These are phyloP conservation scores for Antennarius maculatus DNA, from an alignment of 2,797 vertebrate species.

Conservation along the genomic window DNA sequence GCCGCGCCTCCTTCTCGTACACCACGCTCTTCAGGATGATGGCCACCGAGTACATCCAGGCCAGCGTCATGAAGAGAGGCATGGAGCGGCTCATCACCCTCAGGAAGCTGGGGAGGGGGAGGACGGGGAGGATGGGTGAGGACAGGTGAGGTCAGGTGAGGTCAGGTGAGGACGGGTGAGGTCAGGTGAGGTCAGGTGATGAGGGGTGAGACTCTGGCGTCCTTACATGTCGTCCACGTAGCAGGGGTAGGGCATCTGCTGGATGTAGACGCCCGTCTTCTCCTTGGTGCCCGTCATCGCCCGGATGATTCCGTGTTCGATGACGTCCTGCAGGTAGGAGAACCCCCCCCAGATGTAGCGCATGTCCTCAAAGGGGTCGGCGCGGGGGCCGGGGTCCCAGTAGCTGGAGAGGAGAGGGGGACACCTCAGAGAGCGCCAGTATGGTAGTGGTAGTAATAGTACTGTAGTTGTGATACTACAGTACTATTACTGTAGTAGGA, in stretches of 20 bases:
- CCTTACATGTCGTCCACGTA: conserved; percentile 96
- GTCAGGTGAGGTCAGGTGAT: not conserved
- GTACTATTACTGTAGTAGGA: too few species aligned
- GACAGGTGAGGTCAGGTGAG: not conserved
- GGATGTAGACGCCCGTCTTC: conserved; percentile 92
- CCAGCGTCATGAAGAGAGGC: conserved; percentile 97
- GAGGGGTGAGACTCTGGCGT: too few species aligned
- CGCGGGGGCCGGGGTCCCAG: conserved; percentile 97
- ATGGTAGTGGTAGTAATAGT: too few species aligned
- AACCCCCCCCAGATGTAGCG: conserved; percentile 97
- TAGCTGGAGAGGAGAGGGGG: conserved; percentile 78
- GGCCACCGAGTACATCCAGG: conserved; percentile 98
- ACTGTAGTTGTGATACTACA: too few species aligned
- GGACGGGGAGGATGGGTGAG: not conserved
- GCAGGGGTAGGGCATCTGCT: conserved; percentile 98
- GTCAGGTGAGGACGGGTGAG: conserved; percentile 52
- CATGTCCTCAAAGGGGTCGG: conserved; percentile 96
- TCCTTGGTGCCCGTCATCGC: conserved; percentile 88
- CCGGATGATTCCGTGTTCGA: conserved; percentile 93
- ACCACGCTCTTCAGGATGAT: conserved; percentile 97
- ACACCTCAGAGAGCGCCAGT: too few species aligned
- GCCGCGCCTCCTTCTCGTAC: conserved; percentile 94
- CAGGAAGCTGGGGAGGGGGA: conserved; percentile 83
- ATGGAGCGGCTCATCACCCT: conserved; percentile 95
- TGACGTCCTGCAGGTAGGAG: conserved; percentile 91